These are phyloP conservation scores for Pseudoatta argentina DNA, from an alignment of 1,140 invertebrate genomes.

Conservation along the genomic window DNA sequence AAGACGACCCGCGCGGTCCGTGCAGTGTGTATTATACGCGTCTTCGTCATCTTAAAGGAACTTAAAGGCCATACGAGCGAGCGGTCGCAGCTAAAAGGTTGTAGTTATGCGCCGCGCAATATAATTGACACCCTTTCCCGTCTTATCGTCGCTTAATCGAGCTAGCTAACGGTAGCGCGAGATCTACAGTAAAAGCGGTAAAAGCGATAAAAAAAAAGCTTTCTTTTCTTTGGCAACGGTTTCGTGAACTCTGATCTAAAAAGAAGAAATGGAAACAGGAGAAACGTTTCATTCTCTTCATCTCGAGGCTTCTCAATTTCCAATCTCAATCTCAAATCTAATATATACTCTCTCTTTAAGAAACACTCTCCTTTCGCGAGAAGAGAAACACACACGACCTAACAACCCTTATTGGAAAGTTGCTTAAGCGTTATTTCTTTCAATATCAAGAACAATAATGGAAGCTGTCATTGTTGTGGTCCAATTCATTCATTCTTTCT, in stretches of 20 bases:
- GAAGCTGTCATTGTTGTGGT: neutral
- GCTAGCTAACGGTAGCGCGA: slow-evolving; percentile 51
- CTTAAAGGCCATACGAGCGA: slow-evolving; percentile 52
- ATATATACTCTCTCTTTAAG: neutral
- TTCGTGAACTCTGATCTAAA: slow-evolving; percentile 13
- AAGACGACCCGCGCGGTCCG: slow-evolving; percentile 5
- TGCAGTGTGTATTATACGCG: slow-evolving; percentile 52
- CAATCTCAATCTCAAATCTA: neutral
- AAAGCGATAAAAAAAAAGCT: slow-evolving; percentile 21
- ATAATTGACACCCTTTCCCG: slow-evolving; percentile 55
- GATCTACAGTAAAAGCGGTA: slow-evolving; percentile 39
- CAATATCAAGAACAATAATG: neutral
- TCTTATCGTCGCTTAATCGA: slow-evolving; percentile 55
- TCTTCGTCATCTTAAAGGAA: slow-evolving; percentile 58
- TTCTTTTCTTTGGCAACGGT: slow-evolving; percentile 3
- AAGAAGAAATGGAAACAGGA: neutral
- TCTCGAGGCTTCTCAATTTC: neutral
- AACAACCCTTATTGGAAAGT: neutral
- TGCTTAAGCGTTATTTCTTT: neutral
- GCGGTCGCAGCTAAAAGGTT: slow-evolving; percentile 39
- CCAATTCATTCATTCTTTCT: neutral
- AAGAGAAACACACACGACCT: neutral
- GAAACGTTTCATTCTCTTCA: neutral
- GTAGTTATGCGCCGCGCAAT: slow-evolving; percentile 46
- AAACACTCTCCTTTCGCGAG: neutral